Percentiles rank a stretch among this genome's conserved stretches.
Evolutionary conservation across 2,888 invertebrate species (phyloP).

Genomic region (Plagiodera versicolora): DNA sequence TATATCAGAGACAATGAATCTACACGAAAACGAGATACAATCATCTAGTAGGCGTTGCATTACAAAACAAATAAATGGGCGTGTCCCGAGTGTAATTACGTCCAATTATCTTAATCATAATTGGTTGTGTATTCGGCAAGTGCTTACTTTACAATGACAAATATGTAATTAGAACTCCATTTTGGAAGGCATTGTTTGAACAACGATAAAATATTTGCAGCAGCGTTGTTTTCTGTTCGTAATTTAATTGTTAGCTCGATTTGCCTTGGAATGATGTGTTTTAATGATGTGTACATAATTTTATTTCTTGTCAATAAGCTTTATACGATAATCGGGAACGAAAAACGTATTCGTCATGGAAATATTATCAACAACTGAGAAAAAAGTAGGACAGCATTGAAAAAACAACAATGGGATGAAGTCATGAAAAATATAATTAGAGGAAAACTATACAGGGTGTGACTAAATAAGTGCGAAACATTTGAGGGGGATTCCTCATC

Average conservation of each 20-base stretch:
- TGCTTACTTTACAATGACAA: slow-evolving; percentile 38
- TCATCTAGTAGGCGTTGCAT: slow-evolving; percentile 30
- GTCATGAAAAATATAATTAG: too few species aligned
- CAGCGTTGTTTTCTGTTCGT: slow-evolving; percentile 32
- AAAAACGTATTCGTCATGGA: too few species aligned
- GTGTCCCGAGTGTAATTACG: slow-evolving; percentile 27
- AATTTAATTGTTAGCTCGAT: slow-evolving; percentile 36
- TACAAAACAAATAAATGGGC: slow-evolving; percentile 32
- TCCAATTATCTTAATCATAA: slow-evolving; percentile 34
- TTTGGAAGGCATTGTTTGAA: slow-evolving; percentile 32
- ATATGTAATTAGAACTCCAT: slow-evolving; percentile 39
- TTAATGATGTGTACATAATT: slow-evolving; percentile 24
- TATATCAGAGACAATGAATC: slow-evolving; percentile 28
- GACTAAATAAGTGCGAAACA: too few species aligned
- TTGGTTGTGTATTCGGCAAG: slow-evolving; percentile 36
- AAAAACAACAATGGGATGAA: too few species aligned
- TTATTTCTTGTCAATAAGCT: slow-evolving; percentile 34
- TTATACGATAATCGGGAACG: slow-evolving; percentile 15
- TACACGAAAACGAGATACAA: slow-evolving; percentile 23
- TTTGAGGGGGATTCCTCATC: too few species aligned
- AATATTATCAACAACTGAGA: too few species aligned
- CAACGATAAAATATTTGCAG: slow-evolving; percentile 35
- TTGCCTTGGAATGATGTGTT: slow-evolving; percentile 26
- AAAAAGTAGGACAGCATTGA: too few species aligned
- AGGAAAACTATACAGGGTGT: too few species aligned